Percentiles rank a stretch among this genome's conserved stretches.
phyloP scores from a whole-genome alignment of 2,113 vertebrate species.

The Ginglymostoma cirratum region DNA sequence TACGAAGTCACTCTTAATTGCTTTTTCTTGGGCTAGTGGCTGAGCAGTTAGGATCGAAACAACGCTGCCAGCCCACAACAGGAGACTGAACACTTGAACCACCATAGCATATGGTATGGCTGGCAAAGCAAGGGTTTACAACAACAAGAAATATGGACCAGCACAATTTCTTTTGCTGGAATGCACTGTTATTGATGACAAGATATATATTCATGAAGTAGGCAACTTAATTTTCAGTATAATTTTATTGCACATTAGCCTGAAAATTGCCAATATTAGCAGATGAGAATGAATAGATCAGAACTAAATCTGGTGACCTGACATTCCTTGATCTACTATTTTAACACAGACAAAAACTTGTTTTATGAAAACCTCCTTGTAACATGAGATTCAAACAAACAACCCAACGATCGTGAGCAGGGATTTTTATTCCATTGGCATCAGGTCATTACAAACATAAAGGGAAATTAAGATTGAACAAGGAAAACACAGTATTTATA shows the following conservation, averaged over 20 bases:
- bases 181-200: neutral
- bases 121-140: neutral
- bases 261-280: neutral
- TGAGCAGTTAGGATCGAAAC: neutral
- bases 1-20: neutral
- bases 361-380: too few species aligned
- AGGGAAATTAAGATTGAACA: too few species aligned
- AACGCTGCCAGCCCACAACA: neutral
- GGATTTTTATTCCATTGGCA: too few species aligned
- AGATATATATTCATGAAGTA: neutral
- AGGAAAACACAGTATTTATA: too few species aligned
- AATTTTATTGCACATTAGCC: neutral
- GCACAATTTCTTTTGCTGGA: neutral
- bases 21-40: neutral
- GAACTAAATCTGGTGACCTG: neutral
- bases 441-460: too few species aligned
- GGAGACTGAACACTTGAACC: neutral
- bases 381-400: too few species aligned
- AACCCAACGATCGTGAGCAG: too few species aligned
- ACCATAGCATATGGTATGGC: neutral
- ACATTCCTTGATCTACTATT: neutral
- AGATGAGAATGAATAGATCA: neutral
- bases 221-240: neutral
- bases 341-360: neutral
- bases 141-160: neutral